Conservation (phyloP, 2,888 invertebrate species). For the Drosophila conformis region DNA sequence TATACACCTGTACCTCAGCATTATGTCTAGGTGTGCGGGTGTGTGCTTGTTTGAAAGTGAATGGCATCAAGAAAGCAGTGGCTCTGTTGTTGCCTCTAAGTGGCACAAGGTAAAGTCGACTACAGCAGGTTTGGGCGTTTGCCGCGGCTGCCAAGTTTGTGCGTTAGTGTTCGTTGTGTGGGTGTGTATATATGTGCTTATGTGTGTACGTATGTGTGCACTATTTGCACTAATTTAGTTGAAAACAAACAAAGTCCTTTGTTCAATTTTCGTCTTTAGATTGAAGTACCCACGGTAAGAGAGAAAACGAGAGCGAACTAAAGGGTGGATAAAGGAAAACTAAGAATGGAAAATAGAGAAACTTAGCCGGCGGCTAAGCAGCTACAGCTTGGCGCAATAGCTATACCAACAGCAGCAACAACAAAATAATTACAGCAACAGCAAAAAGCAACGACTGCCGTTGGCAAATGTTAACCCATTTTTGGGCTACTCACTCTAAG, state of each 20-base stretch:
- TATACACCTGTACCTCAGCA: constrained; percentile 1
- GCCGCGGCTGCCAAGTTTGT: constrained; percentile 34
- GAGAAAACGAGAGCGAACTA: constrained; percentile 3
- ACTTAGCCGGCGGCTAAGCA: constrained; percentile 65
- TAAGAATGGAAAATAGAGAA: constrained; percentile 39
- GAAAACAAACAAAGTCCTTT: constrained; percentile 80
- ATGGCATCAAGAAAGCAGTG: constrained; percentile 61
- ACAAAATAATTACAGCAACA: constrained; percentile 11
- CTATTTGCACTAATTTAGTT: constrained; percentile 82
- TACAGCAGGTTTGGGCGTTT: constrained; percentile 45
- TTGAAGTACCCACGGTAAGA: constrained; percentile 48
- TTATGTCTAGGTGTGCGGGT: constrained; percentile 24
- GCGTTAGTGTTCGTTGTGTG: constrained; percentile 38
- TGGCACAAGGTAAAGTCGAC: constrained; percentile 76
- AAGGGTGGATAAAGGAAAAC: constrained; percentile 5
- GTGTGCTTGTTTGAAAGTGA: constrained; percentile 53
- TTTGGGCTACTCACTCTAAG: constrained; percentile 61
- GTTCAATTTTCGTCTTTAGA: constrained; percentile 78
- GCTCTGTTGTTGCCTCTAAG: constrained; percentile 65
- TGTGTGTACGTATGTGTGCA: constrained; percentile 51
- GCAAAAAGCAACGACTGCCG: constrained; percentile 37
- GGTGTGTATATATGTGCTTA: constrained; percentile 13
- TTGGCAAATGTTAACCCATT: constrained; percentile 73
- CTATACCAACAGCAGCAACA: constrained; percentile 17
- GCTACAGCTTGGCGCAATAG: constrained; percentile 45